Evolutionary conservation across 1,140 invertebrate genomes (phyloP).

Genomic region (Drosophila mojavensis): DNA sequence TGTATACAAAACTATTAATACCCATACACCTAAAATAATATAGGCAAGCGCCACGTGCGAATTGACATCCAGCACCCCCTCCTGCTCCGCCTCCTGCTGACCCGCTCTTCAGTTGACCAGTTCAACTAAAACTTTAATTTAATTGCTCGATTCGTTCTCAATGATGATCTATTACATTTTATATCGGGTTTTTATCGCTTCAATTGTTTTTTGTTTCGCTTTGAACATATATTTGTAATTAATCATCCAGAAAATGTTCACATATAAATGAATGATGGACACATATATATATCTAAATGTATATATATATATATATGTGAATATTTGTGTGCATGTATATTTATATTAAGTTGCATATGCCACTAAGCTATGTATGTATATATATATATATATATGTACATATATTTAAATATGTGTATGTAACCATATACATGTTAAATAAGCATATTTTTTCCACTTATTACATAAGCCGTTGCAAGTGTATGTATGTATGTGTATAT

Average conservation of each 20-base stretch:
- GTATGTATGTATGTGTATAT: slow-evolving; percentile 8
- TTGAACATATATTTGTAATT: slow-evolving; percentile 74
- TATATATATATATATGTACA: background rate
- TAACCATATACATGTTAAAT: slow-evolving; percentile 29
- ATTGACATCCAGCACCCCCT: slow-evolving; percentile 5
- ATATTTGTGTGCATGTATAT: slow-evolving; percentile 30
- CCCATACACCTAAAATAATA: slow-evolving; percentile 9
- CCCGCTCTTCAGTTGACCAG: slow-evolving; percentile 9
- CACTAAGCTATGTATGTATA: background rate
- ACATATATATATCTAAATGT: background rate
- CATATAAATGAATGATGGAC: slow-evolving; percentile 2
- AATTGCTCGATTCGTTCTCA: slow-evolving; percentile 56
- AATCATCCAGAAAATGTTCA: slow-evolving; percentile 45
- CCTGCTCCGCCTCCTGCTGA: background rate
- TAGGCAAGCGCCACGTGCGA: slow-evolving; percentile 17
- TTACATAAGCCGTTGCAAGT: slow-evolving; percentile 35
- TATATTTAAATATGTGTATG: slow-evolving; percentile 14
- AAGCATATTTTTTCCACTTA: slow-evolving; percentile 26
- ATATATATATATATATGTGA: background rate
- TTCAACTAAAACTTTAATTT: slow-evolving; percentile 42
- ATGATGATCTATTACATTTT: slow-evolving; percentile 28
- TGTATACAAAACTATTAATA: slow-evolving; percentile 19
- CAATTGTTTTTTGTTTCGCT: slow-evolving; percentile 62
- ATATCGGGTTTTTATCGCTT: slow-evolving; percentile 52
- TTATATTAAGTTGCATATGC: slow-evolving; percentile 20